Conservation (phyloP, 2,797 vertebrate genomes). For the Diglossa cyanea region DNA sequence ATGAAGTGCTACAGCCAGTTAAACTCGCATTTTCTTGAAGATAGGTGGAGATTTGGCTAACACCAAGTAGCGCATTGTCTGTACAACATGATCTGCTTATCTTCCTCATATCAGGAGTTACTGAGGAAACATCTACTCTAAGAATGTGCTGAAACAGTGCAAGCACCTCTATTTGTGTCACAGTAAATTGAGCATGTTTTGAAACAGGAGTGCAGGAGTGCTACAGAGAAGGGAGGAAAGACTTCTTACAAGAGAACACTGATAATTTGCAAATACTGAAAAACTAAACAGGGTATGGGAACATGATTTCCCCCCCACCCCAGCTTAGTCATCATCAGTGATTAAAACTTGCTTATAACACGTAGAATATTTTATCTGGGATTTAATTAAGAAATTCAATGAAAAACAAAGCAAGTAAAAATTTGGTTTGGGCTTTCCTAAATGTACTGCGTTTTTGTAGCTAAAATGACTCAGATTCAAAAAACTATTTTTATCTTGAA, state of each 20-base stretch:
- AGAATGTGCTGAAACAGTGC: neutral
- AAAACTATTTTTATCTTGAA: neutral
- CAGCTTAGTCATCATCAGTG: neutral
- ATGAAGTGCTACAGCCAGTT: neutral
- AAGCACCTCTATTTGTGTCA: neutral
- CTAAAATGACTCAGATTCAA: neutral
- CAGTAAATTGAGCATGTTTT: neutral
- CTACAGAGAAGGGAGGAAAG: neutral
- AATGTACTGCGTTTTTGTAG: neutral
- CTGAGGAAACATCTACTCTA: neutral
- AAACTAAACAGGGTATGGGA: neutral
- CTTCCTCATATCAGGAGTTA: neutral
- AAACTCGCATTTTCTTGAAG: neutral
- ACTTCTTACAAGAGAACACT: neutral
- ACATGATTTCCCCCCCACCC: fast-evolving
- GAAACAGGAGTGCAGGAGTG: neutral
- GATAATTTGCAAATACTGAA: neutral
- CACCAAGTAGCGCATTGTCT: fast-evolving
- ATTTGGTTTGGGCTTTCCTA: neutral
- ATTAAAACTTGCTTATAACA: neutral
- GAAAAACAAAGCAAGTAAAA: neutral
- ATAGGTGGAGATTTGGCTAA: neutral
- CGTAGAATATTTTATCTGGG: neutral
- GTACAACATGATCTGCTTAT: neutral
- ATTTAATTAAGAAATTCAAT: neutral